Conservation (phyloP, 2,888 invertebrate species). For the Euplagia quadripunctaria region DNA sequence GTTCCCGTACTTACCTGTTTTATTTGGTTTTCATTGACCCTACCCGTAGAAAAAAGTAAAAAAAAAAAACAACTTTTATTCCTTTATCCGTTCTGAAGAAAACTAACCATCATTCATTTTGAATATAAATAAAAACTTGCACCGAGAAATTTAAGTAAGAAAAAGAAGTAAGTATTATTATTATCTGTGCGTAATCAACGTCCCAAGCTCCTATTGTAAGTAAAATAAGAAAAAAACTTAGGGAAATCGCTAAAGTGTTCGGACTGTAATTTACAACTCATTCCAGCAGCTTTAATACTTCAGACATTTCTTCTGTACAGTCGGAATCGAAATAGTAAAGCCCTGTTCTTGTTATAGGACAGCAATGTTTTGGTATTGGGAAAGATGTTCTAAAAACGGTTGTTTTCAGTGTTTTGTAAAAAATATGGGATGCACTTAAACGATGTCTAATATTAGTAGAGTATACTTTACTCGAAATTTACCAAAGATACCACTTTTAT, state of each 20-base stretch:
- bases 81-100: neutral
- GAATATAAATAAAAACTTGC: slow-evolving; percentile 18
- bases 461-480: no score
- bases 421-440: neutral
- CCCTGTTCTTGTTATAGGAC: neutral
- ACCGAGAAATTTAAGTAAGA: slow-evolving; percentile 27
- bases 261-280: slow-evolving; percentile 33
- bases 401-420: neutral
- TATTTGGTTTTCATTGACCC: neutral
- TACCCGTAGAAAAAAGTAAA: neutral
- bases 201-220: slow-evolving; percentile 20
- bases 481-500: no score
- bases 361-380: neutral
- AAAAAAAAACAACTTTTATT: no score
- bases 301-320: slow-evolving; percentile 30
- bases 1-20: neutral
- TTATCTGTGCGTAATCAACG: slow-evolving; percentile 39
- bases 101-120: slow-evolving; percentile 1
- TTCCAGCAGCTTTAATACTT: slow-evolving; percentile 34
- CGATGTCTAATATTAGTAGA: no score
- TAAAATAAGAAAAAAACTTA: slow-evolving; percentile 24
- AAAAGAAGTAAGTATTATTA: slow-evolving; percentile 31
- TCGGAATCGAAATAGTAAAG: slow-evolving; percentile 11
- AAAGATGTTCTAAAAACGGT: neutral
- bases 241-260: slow-evolving; percentile 36